Percentiles rank a stretch among this genome's conserved stretches.
phyloP scores from a whole-genome alignment of 2,797 vertebrate species.

The Denticeps clupeoides region DNA sequence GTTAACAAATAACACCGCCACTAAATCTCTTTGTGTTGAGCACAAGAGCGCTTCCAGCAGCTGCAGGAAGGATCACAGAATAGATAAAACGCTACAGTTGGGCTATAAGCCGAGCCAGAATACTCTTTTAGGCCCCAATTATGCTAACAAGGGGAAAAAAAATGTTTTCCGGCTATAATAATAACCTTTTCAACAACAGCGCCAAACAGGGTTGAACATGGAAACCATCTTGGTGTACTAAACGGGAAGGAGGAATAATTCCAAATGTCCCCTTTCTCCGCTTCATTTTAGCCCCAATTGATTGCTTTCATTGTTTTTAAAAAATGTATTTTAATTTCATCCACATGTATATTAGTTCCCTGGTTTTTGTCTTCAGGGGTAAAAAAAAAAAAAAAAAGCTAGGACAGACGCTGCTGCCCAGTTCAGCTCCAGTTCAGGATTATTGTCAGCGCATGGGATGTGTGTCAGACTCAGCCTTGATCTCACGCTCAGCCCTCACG shows the following conservation, averaged over 20 bases:
- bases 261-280: conserved; percentile 1
- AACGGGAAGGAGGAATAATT: conserved; percentile 13
- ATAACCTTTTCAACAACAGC: conserved; percentile 44
- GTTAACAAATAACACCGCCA: conserved; percentile 47
- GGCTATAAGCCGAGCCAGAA: conserved; percentile 46
- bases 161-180: conserved; percentile 39
- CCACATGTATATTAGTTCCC: conserved; percentile 1
- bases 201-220: conserved; percentile 28
- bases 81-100: conserved; percentile 49
- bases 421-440: too few species aligned
- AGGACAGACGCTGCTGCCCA: too few species aligned
- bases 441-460: conserved; percentile 27
- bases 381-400: neutral
- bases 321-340: conserved; percentile 1
- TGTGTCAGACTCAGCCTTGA: conserved; percentile 37
- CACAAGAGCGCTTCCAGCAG: conserved; percentile 36
- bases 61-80: conserved; percentile 42
- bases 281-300: neutral
- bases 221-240: conserved; percentile 19
- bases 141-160: conserved; percentile 55
- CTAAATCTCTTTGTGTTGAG: conserved; percentile 32
- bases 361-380: conserved; percentile 2
- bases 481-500: conserved; percentile 31
- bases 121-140: conserved; percentile 56
- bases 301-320: conserved; percentile 9